Percentiles rank a stretch among this genome's conserved stretches.
Evolutionary conservation across 2,888 invertebrate species (phyloP).

Genomic region (Biston stratarius): DNA sequence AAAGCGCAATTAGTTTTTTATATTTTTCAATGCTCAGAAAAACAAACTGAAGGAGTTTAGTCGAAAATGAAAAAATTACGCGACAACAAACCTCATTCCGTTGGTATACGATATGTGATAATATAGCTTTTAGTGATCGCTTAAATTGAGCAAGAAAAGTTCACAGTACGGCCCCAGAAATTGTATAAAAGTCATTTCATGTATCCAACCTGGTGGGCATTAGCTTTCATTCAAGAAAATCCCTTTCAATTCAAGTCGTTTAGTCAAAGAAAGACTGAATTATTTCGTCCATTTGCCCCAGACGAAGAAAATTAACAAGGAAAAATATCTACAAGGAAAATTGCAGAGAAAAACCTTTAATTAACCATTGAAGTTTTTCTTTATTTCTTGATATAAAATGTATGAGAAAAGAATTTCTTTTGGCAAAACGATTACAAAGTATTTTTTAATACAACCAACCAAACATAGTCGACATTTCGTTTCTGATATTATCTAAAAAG

Average conservation of each 20-base stretch:
- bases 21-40: no score
- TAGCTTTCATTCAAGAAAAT: conserved; percentile 22
- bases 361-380: conserved; percentile 24
- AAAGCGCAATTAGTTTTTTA: no score
- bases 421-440: background rate
- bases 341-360: conserved; percentile 14
- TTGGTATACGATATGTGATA: no score
- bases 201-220: conserved; percentile 1
- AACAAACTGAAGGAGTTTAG: no score
- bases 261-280: conserved; percentile 27
- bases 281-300: conserved; percentile 26
- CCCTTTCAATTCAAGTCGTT: conserved; percentile 19
- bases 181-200: background rate
- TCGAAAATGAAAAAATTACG: no score
- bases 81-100: background rate
- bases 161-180: background rate
- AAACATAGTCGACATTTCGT: no score
- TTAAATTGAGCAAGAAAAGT: no score
- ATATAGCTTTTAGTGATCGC: no score
- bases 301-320: conserved; percentile 24
- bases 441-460: background rate
- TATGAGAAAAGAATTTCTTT: conserved; percentile 2
- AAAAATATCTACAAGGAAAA: conserved; percentile 24
- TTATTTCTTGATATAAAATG: conserved; percentile 3
- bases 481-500: no score